Conservation (phyloP, 2,113 vertebrate species). For the Bos indicus region DNA sequence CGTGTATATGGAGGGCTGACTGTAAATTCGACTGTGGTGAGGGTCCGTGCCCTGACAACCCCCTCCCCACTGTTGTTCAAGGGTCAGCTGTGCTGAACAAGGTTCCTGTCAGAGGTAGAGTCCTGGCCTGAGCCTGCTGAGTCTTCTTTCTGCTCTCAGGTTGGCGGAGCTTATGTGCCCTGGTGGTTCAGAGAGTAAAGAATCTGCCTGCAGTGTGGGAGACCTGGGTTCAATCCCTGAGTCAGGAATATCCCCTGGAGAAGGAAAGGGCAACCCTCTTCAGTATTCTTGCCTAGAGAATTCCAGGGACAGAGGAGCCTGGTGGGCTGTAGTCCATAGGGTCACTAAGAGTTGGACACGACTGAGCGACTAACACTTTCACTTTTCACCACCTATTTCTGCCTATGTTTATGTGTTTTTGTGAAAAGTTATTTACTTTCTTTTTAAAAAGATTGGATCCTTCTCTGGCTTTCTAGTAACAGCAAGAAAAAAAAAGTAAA, state of each 20-base stretch:
- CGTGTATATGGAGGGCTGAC: background rate
- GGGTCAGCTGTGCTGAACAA: background rate
- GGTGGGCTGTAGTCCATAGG: background rate
- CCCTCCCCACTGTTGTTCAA: background rate
- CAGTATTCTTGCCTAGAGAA: background rate
- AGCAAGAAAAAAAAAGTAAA: background rate
- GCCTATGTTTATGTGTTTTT: background rate
- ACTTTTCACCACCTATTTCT: background rate
- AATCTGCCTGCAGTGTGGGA: background rate
- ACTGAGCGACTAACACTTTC: background rate
- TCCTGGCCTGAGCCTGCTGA: background rate
- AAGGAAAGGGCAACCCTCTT: background rate
- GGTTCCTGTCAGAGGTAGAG: background rate
- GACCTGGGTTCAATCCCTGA: background rate
- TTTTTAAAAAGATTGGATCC: background rate
- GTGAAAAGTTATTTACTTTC: background rate
- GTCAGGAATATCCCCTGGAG: background rate
- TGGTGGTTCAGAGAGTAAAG: background rate
- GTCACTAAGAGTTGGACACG: background rate
- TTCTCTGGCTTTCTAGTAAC: background rate
- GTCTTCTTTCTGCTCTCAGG: background rate
- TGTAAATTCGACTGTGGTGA: background rate
- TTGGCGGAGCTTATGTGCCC: fast-evolving
- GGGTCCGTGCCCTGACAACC: fast-evolving
- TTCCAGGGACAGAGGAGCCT: background rate